Conservation (phyloP, 2,888 invertebrate species). For the Drosophila prolongata region DNA sequence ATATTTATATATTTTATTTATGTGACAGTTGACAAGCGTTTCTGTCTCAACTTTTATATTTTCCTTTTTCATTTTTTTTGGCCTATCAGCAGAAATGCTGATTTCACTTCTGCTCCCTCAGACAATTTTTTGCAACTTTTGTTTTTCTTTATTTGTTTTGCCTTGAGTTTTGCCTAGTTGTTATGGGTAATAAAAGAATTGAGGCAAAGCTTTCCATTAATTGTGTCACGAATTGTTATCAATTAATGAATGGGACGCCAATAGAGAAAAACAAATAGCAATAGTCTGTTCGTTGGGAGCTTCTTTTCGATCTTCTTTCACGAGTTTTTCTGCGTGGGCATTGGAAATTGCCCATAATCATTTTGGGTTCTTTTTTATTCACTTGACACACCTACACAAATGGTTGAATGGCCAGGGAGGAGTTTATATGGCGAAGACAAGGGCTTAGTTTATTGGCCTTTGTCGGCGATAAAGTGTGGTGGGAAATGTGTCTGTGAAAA, state of each 20-base stretch:
- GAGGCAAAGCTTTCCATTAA: conserved; percentile 50
- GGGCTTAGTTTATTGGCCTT: conserved; percentile 50
- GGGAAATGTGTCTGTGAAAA: conserved; percentile 11
- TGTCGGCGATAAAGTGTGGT: conserved; percentile 1
- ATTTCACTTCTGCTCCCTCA: conserved; percentile 11
- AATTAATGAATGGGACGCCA: conserved; percentile 58
- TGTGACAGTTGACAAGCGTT: conserved; percentile 65
- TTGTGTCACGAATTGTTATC: conserved; percentile 72
- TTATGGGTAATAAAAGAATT: conserved; percentile 52
- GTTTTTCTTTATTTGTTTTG: conserved; percentile 18
- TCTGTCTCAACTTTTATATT: conserved; percentile 43
- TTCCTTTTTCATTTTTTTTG: conserved; percentile 19
- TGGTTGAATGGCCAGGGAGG: conserved; percentile 5
- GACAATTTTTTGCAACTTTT: conserved; percentile 29
- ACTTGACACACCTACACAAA: conserved; percentile 70
- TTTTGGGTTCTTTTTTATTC: conserved; percentile 59
- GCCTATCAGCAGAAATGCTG: conserved; percentile 48
- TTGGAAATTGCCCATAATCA: conserved; percentile 59
- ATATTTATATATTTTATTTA: conserved; percentile 65
- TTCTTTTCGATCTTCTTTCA: neutral
- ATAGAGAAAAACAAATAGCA: conserved; percentile 4
- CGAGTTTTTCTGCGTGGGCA: conserved; percentile 54
- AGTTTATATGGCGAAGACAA: conserved; percentile 21
- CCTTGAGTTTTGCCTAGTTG: conserved; percentile 18
- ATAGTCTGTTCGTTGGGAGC: neutral